Evolutionary conservation across 1,140 invertebrate species (phyloP), one percentile per base, ranked within the genome.

Genomic region (Trissolcus basalis): DNA sequence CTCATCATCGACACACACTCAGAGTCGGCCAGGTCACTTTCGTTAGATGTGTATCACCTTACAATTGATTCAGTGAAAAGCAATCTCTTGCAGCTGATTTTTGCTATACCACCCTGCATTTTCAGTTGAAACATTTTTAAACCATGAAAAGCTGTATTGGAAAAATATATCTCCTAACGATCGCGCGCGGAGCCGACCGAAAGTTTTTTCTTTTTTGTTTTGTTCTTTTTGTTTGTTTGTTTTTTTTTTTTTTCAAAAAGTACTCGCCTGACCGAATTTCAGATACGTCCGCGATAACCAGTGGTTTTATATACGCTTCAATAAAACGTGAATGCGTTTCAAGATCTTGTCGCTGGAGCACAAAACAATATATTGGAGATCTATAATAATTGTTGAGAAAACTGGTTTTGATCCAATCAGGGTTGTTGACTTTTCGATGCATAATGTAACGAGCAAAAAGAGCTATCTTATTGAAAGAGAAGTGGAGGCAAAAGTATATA

Each of bases 41-140:
- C 19, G 19, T 6, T 1, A 27, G 19, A 27, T 27, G 19, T 27
- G 19, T 33, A 27, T 13, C 15, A 36, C 45, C 14, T 51, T 10
- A 47, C 55, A 53, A 54, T 41, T 54, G 55, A 69, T 54, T 60
- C 33, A 35, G 33, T 35, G 63, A 54, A 59, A 68, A 59, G 51
- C 11, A 50, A n/a, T n/a, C 49, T n/a, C 59, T 48, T 69, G n/a
- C n/a, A n/a, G n/a, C n/a, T n/a, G n/a, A n/a, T n/a, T n/a, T n/a
- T n/a, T n/a, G n/a, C 56, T 45, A 10, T 35, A 47, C 27, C 19
- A 27, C 19, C 19, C 19, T 27, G 19, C 19, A 1, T n/a, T n/a
- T n/a, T n/a, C n/a, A n/a, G n/a, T n/a, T n/a, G n/a, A 27, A 27
- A 27, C 19, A 27, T 27, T 27, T 27, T 27, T n/a, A n/a, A 27